Evolutionary conservation across 2,113 vertebrate species (phyloP), one percentile per base, ranked within the genome.

Genomic region (Ceyx cyanopectus): DNA sequence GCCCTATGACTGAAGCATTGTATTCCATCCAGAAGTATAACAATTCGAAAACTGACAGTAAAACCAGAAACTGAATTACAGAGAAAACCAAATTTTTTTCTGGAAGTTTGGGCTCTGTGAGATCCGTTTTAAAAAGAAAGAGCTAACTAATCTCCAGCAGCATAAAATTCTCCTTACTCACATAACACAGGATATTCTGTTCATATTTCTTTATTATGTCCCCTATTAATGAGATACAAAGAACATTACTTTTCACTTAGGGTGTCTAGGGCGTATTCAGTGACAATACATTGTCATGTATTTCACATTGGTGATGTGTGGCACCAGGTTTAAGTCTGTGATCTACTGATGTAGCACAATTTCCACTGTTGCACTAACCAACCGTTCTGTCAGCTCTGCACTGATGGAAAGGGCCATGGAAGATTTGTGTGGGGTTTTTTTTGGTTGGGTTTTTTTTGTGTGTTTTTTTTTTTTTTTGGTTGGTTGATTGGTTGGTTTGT

Each of bases 21-120:
- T 72, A 78, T 72, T 67, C 50, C 26, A 43, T 72, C 34, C 66
- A 94, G 54, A 92, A 94, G 69, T 76, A 18, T 66, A 93, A 85
- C 32, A 50, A n/a, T 66, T 68, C 3, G 34, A 91, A 81, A 72
- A 54, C 17, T 65, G 29, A 57, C 26, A 51, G 61, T 61, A 86
- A 95, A 90, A 54, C 14, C 6, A 30, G 50, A 87, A 40, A 16
- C 43, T 69, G 78, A 79, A 69, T 81, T 76, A 87, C 86, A 27
- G 22, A 81, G 86, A 79, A 78, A 46, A 81, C 7, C 12, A 73
- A 79, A 57, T 8, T 51, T 87, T 51, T 87, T 70, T 69, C 13
- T 51, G 26, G n/a, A 83, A 18, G 18, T 80, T 76, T 94, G 40
- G 9, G 24, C 21, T 74, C 13, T 75, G n/a, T 77, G 37, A 90